These are phyloP conservation scores for Triplophysa rosa DNA, from an alignment of 2,113 vertebrate genomes.

Conservation along the genomic window DNA sequence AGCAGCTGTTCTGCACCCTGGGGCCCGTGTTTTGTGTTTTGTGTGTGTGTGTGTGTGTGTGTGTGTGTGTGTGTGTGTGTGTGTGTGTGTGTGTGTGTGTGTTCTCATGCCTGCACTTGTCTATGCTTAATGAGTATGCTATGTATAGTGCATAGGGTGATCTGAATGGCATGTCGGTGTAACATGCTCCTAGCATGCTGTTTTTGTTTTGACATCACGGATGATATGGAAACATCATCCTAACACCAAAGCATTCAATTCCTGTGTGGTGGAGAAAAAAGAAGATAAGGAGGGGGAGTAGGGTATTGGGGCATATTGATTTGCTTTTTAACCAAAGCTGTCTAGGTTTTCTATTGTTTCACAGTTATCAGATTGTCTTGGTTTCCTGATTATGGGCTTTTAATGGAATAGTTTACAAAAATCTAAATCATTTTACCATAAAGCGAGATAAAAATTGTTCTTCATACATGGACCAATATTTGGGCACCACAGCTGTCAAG, in stretches of 20 bases:
- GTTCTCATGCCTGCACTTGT: conserved; percentile 22
- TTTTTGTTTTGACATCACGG: conserved; percentile 33
- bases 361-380: not conserved
- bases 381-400: conserved; percentile 23
- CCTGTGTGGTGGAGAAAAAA: not conserved
- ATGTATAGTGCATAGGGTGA: conserved; percentile 40
- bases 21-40: not conserved
- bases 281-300: not conserved
- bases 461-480: not conserved
- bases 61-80: conserved; percentile 15
- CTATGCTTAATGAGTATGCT: conserved; percentile 22
- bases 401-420: not conserved
- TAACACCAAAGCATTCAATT: not conserved
- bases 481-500: not conserved
- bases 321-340: not conserved
- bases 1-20: conserved; percentile 38
- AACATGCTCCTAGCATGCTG: conserved; percentile 35
- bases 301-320: not conserved
- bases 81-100: not conserved
- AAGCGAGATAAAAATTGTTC: not conserved
- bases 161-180: conserved; percentile 26
- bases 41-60: conserved; percentile 7
- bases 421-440: not conserved
- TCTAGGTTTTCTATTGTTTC: not conserved
- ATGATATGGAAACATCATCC: conserved; percentile 31